These are phyloP conservation scores for Naso thynnoides DNA, from an alignment of 2,797 vertebrate genomes.

Conservation along the genomic window DNA sequence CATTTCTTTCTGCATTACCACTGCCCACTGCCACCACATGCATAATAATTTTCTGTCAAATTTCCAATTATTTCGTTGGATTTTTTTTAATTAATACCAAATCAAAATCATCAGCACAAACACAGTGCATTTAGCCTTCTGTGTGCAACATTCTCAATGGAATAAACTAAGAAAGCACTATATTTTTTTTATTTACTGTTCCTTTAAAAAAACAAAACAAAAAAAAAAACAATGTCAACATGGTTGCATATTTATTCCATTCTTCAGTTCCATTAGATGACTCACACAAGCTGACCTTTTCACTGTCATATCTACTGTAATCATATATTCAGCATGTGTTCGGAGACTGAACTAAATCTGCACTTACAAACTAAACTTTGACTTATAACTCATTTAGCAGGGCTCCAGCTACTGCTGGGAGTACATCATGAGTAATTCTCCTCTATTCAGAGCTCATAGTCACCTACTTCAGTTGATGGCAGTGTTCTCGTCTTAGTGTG, in stretches of 20 bases:
- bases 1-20: neutral
- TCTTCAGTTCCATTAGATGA: too few relatives aligned
- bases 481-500: slow-evolving; percentile 52
- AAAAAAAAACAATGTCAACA: too few relatives aligned
- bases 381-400: slow-evolving; percentile 25
- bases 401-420: slow-evolving; percentile 16
- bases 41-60: too few relatives aligned
- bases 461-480: slow-evolving; percentile 56
- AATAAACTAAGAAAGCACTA: slow-evolving; percentile 3
- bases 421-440: slow-evolving; percentile 45
- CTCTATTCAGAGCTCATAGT: slow-evolving; percentile 39
- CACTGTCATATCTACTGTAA: slow-evolving; percentile 32
- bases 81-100: neutral
- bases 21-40: too few relatives aligned
- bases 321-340: slow-evolving; percentile 36
- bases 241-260: too few relatives aligned
- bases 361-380: slow-evolving; percentile 43
- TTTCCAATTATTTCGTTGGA: too few relatives aligned
- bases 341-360: slow-evolving; percentile 12
- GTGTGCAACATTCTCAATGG: neutral
- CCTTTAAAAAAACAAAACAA: too few relatives aligned
- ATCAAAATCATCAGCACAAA: neutral
- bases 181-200: neutral
- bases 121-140: neutral
- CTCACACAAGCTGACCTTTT: slow-evolving; percentile 49